A percentile compares a stretch with the other conserved stretches of the same genome.
Conservation (phyloP, 2,797 vertebrate species). For the Sparidentex hasta region DNA sequence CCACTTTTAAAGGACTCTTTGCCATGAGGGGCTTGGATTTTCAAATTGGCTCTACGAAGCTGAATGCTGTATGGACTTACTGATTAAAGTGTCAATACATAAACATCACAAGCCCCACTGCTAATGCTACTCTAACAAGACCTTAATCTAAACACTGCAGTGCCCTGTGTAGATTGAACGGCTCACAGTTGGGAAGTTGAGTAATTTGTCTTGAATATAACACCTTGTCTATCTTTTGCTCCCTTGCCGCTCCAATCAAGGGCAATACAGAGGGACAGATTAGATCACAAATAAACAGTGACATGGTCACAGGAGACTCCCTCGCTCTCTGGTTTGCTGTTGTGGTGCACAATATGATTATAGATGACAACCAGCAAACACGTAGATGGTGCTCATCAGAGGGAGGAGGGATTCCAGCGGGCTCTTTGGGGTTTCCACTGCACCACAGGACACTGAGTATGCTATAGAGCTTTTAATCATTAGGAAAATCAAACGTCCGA, state of each 20-base stretch:
- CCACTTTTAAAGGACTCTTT: constrained; percentile 39
- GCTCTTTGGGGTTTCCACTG: constrained; percentile 44
- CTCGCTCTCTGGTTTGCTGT: constrained; percentile 47
- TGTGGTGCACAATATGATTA: constrained; percentile 73
- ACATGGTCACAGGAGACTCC: constrained; percentile 67
- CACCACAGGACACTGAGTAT: constrained; percentile 46
- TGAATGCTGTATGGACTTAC: constrained; percentile 42
- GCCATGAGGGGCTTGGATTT: constrained; percentile 33
- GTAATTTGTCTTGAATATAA: constrained; percentile 78
- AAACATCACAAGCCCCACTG: constrained; percentile 20
- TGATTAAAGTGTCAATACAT: constrained; percentile 64
- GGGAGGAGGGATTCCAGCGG: constrained; percentile 44
- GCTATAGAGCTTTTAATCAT: constrained; percentile 73
- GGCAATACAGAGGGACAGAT: constrained; percentile 75
- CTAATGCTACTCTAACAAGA: constrained; percentile 51
- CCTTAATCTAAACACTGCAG: constrained; percentile 49
- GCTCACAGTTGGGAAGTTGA: constrained; percentile 62
- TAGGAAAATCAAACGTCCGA: constrained; percentile 71
- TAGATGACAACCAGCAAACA: constrained; percentile 71
- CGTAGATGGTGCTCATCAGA: constrained; percentile 60
- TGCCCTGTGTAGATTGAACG: constrained; percentile 51
- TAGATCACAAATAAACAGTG: constrained; percentile 79
- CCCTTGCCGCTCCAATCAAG: constrained; percentile 70
- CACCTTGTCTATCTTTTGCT: constrained; percentile 67
- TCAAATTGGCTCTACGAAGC: constrained; percentile 51